Evolutionary conservation across 1,140 invertebrate species (phyloP), one percentile per base, ranked within the genome.

Genomic region (Dendrolimus punctatus): DNA sequence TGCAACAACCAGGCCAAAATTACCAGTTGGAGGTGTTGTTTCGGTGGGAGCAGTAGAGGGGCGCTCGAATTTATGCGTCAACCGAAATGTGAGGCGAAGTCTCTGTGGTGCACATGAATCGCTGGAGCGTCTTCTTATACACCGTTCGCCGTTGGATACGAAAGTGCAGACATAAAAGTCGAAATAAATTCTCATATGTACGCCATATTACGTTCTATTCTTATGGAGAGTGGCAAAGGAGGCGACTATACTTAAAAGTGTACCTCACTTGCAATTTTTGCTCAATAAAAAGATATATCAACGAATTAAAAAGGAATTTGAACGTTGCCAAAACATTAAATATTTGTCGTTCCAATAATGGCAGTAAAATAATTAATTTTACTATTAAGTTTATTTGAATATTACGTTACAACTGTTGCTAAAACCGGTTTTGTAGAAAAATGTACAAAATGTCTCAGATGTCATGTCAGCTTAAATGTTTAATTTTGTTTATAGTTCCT

Each of bases 1-100:
- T 83, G 75, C 77, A 83, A 80, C 75, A 80, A 80, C 74, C 70
- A 62, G 71, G 70, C 64, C 76, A 80, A 81, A 83, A 83, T 85
- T 83, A 83, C 73, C 69, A 80, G 71, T 80, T 55, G 71, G 66
- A 69, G 61, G 68, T 67, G 73, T 81, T 80, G 78, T 85, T 83
- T 80, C 57, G 51, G 42, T 42, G 51, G 54, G 40, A 55, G 46
- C 46, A 51, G 60, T 53, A 45, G 6, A n/a, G 52, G 60, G 60
- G 62, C 62, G 51, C 23, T 62, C 60, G 68, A 76, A 82, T 80
- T 76, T 82, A 78, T 71, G 73, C 67, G 70, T 63, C 63, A 58
- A 49, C 62, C 58, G 66, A 68, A 71, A 71, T 74, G 69, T 74
- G 71, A 77, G 67, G 71, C 68, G 59, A 63, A 60, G 58, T 64